These are phyloP conservation scores for Protaetia brevitarsis DNA, from an alignment of 1,140 invertebrate species.

Conservation along the genomic window DNA sequence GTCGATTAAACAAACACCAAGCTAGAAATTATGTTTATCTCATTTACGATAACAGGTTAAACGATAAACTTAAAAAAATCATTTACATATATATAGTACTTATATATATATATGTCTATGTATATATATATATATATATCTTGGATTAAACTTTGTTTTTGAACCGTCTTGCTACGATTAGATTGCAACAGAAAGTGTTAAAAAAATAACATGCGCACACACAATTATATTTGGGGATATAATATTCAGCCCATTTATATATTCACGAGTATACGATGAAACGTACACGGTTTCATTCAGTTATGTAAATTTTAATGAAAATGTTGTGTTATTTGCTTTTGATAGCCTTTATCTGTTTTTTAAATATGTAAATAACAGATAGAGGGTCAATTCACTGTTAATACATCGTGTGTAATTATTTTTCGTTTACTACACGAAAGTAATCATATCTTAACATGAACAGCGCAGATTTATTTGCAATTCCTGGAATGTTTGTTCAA, in stretches of 20 bases:
- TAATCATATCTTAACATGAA: background rate
- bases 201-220: constrained; percentile 5
- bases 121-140: too few species aligned
- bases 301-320: constrained; percentile 12
- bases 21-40: background rate
- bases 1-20: background rate
- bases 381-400: background rate
- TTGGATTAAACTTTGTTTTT: background rate
- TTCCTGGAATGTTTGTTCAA: too few species aligned
- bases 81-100: too few species aligned
- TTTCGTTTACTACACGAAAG: background rate
- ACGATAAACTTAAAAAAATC: background rate
- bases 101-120: too few species aligned
- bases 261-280: background rate
- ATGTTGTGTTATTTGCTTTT: background rate
- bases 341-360: constrained; percentile 1
- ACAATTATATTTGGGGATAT: constrained; percentile 3
- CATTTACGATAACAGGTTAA: background rate
- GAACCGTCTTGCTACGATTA: background rate
- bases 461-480: too few species aligned
- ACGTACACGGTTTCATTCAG: background rate
- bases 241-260: background rate
- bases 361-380: constrained; percentile 2
- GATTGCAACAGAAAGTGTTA: background rate
- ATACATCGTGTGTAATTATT: background rate